Evolutionary conservation across 2,888 invertebrate genomes (phyloP).

Genomic region (Plagodis pulveraria): DNA sequence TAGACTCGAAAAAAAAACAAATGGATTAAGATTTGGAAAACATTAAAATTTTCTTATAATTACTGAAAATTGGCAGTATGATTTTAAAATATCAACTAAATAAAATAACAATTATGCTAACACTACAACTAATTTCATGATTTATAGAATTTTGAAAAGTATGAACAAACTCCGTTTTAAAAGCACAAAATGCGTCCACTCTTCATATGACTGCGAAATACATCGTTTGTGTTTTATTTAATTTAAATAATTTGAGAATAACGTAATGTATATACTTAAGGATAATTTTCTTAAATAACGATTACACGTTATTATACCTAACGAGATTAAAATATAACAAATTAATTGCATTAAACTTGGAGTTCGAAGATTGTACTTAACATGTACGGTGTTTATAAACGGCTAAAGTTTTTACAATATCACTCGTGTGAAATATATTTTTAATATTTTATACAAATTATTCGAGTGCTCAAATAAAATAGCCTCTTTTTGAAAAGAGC

Average conservation of each 20-base stretch:
- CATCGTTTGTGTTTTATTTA: constrained; percentile 1
- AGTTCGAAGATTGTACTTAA: constrained; percentile 65
- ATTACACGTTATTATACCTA: constrained; percentile 50
- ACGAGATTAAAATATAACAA: constrained; percentile 70
- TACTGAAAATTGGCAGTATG: constrained; percentile 64
- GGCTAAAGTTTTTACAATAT: constrained; percentile 18
- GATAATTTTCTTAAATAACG: constrained; percentile 5
- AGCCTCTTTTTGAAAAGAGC: constrained; percentile 18
- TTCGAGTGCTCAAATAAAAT: constrained; percentile 53
- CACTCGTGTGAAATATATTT: constrained; percentile 21
- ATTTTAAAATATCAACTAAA: constrained; percentile 25
- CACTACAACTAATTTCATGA: constrained; percentile 1
- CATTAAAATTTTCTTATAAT: constrained; percentile 25
- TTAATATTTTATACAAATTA: constrained; percentile 46
- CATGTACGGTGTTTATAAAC: constrained; percentile 48
- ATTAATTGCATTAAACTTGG: constrained; percentile 67
- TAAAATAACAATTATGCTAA: constrained; percentile 8
- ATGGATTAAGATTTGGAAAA: no score
- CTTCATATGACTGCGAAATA: background rate
- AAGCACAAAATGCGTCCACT: no score
- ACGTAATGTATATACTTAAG: constrained; percentile 10
- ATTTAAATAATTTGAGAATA: constrained; percentile 9
- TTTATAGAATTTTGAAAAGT: background rate
- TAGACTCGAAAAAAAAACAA: constrained; percentile 1
- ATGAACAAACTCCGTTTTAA: no score